A percentile compares a stretch with the other conserved stretches of the same genome.
phyloP scores from a whole-genome alignment of 2,797 vertebrate species.

The Ctenopoma kingsleyae region DNA sequence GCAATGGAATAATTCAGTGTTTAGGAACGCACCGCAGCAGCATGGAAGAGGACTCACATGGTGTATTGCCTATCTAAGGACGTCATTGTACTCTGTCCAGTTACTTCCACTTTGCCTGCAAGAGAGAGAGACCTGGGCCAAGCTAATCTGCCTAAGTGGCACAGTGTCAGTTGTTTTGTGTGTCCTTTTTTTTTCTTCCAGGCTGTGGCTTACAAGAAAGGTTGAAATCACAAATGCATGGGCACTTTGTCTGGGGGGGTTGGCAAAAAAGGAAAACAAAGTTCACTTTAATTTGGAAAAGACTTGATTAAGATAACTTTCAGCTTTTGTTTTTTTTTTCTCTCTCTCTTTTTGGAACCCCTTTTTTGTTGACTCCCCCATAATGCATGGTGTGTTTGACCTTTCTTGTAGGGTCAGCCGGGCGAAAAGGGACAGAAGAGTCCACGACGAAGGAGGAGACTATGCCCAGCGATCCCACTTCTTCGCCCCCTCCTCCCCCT shows the following conservation, averaged over 20 bases:
- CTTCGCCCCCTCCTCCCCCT: conserved; percentile 81
- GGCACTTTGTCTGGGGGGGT: conserved; percentile 94
- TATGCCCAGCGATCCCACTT: conserved; percentile 85
- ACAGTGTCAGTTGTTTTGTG: conserved; percentile 75
- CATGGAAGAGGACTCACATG: conserved; percentile 66
- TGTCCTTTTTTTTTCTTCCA: conserved; percentile 87
- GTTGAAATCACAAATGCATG: conserved; percentile 99
- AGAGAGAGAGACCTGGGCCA: conserved; percentile 51
- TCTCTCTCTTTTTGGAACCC: conserved; percentile 87
- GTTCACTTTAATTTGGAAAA: conserved; percentile 75
- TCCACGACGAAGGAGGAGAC: conserved; percentile 88
- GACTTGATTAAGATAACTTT: conserved; percentile 76
- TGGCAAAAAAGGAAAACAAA: conserved; percentile 82
- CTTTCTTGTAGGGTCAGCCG: conserved; percentile 99
- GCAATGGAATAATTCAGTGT: conserved; percentile 55
- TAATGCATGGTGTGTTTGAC: conserved; percentile 99
- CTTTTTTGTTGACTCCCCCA: conserved; percentile 96
- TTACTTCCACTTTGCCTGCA: conserved; percentile 59
- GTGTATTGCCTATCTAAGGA: conserved; percentile 68
- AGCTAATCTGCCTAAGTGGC: conserved; percentile 71
- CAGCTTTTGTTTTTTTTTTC: conserved; percentile 82
- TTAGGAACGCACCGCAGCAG: conserved; percentile 48
- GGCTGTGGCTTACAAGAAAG: conserved; percentile 98
- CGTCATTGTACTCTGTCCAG: conserved; percentile 58
- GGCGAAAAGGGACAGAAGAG: conserved; percentile 98